These are phyloP conservation scores for Aphelenchoides fujianensis DNA, from an alignment of 1,140 invertebrate genomes.

Conservation along the genomic window DNA sequence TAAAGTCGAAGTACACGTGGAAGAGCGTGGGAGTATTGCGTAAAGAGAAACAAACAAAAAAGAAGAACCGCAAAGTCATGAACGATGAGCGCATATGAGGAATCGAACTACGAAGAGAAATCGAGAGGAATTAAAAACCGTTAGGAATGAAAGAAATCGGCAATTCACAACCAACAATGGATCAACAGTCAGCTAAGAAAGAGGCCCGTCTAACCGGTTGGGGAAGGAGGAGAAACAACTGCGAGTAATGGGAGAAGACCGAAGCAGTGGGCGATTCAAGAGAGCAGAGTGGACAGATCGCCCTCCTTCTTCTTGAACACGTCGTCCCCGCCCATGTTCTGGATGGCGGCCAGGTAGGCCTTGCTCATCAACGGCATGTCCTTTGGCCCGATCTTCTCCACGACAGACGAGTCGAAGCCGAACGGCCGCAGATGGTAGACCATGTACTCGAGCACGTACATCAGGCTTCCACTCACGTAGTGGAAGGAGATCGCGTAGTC, in stretches of 20 bases:
- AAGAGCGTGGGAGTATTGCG: no score
- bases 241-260: no score
- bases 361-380: slow-evolving; percentile 31
- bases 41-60: no score
- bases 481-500: slow-evolving; percentile 94
- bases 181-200: no score
- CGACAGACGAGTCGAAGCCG: slow-evolving; percentile 65
- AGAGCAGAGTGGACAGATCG: slow-evolving; percentile 23
- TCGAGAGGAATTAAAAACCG: no score
- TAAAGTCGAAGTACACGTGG: no score
- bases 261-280: background rate
- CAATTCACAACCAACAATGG: background rate
- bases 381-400: slow-evolving; percentile 18
- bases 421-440: slow-evolving; percentile 90
- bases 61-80: no score
- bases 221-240: background rate
- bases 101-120: no score
- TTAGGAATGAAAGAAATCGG: no score
- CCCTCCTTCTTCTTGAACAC: slow-evolving; percentile 41
- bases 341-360: slow-evolving; percentile 37
- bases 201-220: background rate
- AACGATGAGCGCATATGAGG: no score
- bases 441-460: slow-evolving; percentile 87
- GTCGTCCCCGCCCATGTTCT: slow-evolving; percentile 45
- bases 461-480: slow-evolving; percentile 78